A percentile compares a stretch with the other conserved stretches of the same genome.
These are phyloP conservation scores for Glyptemys insculpta DNA, from an alignment of 2,797 vertebrate species.

Conservation along the genomic window DNA sequence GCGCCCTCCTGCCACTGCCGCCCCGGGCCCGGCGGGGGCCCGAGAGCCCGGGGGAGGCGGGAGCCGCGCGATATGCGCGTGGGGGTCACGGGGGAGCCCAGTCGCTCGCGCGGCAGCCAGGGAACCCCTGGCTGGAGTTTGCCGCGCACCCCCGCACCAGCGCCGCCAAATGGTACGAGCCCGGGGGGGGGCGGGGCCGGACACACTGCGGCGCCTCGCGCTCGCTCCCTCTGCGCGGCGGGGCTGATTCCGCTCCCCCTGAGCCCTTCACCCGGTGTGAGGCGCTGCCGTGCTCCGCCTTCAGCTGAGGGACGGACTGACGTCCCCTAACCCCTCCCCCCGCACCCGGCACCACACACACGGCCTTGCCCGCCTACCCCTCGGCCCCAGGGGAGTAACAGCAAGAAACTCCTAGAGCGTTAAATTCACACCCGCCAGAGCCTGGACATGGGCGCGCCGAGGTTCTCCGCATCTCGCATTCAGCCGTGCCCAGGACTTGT, in stretches of 20 bases:
- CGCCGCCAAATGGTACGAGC: neutral
- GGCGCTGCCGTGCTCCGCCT: neutral
- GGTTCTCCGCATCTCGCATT: neutral
- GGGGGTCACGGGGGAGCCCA: accelerated
- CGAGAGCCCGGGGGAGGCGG: neutral
- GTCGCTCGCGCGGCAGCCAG: neutral
- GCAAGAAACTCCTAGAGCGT: neutral
- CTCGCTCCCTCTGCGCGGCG: accelerated
- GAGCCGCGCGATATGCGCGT: accelerated
- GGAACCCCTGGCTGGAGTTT: neutral
- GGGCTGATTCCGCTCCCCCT: accelerated
- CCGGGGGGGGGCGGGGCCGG: accelerated
- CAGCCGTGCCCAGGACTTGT: accelerated
- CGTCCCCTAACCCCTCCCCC: neutral
- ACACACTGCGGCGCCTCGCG: accelerated
- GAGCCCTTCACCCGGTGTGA: neutral
- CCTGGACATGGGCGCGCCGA: too few species aligned
- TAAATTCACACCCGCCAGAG: too few species aligned
- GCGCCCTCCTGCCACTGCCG: accelerated
- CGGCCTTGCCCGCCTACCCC: too few species aligned
- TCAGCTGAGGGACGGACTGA: neutral
- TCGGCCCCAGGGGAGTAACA: neutral
- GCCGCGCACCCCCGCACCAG: accelerated
- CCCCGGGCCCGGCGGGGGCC: accelerated
- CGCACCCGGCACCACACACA: accelerated